Conservation (phyloP, 2,888 invertebrate species). For the Iselma pallidipennis region DNA sequence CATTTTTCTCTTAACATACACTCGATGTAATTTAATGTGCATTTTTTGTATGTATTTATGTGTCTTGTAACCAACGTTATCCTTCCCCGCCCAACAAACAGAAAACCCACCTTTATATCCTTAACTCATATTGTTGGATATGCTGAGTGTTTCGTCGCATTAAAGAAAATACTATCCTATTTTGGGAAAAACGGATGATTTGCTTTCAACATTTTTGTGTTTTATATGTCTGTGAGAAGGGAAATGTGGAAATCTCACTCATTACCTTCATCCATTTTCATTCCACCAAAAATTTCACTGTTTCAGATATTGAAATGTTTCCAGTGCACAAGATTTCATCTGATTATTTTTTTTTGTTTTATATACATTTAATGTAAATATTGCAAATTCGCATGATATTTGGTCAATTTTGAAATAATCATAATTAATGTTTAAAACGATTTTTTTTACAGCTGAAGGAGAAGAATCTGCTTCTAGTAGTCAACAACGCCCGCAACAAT, state of each 20-base stretch:
- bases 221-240: background rate
- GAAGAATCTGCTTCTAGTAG: slow-evolving; percentile 37
- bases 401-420: slow-evolving; percentile 16
- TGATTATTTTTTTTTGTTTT: background rate
- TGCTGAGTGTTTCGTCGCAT: background rate
- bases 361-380: slow-evolving; percentile 20
- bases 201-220: too few relatives aligned
- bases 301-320: slow-evolving; percentile 24
- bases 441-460: slow-evolving; percentile 45
- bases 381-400: slow-evolving; percentile 14
- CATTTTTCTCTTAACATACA: background rate
- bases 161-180: too few relatives aligned
- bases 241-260: too few relatives aligned
- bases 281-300: slow-evolving; percentile 10
- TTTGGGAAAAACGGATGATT: too few relatives aligned
- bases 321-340: slow-evolving; percentile 15
- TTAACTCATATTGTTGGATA: background rate
- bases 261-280: too few relatives aligned
- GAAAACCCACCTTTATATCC: background rate
- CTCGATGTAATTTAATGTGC: background rate
- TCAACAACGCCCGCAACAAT: slow-evolving; percentile 10
- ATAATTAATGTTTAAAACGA: slow-evolving; percentile 20
- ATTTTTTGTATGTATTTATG: too few relatives aligned
- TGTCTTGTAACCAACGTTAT: background rate
- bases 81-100: too few relatives aligned